A percentile compares a stretch with the other conserved stretches of the same genome.
Evolutionary conservation across 2,888 invertebrate genomes (phyloP).

Genomic region (Drosophila pullipes): DNA sequence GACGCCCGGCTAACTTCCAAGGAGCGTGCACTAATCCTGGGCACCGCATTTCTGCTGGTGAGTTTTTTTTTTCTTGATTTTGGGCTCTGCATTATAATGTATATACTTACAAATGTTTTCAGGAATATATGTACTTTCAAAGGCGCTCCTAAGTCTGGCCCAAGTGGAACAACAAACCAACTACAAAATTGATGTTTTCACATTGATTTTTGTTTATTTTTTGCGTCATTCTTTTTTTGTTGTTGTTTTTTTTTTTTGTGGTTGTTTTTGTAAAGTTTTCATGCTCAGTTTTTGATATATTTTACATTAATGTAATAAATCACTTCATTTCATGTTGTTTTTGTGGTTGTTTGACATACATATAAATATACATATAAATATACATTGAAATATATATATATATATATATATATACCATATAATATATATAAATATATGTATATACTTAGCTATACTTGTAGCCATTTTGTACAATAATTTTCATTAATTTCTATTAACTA

Average conservation of each 20-base stretch:
- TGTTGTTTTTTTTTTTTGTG: slow-evolving; percentile 56
- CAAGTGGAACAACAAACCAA: background rate
- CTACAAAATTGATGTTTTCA: slow-evolving; percentile 46
- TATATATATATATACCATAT: slow-evolving; percentile 34
- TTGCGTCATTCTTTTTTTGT: slow-evolving; percentile 66
- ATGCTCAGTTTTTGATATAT: slow-evolving; percentile 62
- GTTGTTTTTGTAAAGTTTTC: slow-evolving; percentile 79
- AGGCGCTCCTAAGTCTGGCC: slow-evolving; percentile 61
- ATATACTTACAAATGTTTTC: slow-evolving; percentile 7
- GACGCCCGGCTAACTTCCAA: slow-evolving; percentile 89
- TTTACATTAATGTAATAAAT: slow-evolving; percentile 79
- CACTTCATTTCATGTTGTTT: slow-evolving; percentile 67
- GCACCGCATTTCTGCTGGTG: slow-evolving; percentile 94
- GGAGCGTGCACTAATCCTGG: slow-evolving; percentile 92
- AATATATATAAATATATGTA: slow-evolving; percentile 31
- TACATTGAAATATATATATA: slow-evolving; percentile 44
- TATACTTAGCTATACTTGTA: slow-evolving; percentile 45
- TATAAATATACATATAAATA: slow-evolving; percentile 28
- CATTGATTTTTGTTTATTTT: slow-evolving; percentile 68
- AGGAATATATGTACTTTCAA: slow-evolving; percentile 85
- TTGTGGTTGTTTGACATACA: slow-evolving; percentile 51
- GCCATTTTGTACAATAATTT: slow-evolving; percentile 76
- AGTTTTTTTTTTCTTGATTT: slow-evolving; percentile 50
- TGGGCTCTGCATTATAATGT: background rate
- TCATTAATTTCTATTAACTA: slow-evolving; percentile 71